phyloP scores from a whole-genome alignment of 2,113 vertebrate species.

The Saguinus imperator region DNA sequence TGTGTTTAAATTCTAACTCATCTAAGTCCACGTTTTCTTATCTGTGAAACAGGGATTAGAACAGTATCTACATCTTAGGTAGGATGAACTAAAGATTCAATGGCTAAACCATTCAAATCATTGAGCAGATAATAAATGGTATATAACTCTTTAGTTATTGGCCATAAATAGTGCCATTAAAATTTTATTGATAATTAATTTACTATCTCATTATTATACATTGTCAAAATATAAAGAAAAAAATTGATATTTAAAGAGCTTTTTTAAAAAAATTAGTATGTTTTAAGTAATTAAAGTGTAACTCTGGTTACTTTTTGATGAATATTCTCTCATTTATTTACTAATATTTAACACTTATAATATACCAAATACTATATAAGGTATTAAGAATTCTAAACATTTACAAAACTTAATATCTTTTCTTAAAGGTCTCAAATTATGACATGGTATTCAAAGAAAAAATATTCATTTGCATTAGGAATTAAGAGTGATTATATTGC shows the following conservation, averaged over 20 bases:
- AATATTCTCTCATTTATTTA: background rate
- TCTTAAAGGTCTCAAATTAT: background rate
- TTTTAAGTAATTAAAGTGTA: background rate
- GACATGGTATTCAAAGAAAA: background rate
- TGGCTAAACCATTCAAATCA: background rate
- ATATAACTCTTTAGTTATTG: background rate
- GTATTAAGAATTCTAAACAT: background rate
- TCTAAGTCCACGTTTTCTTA: background rate
- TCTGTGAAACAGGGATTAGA: background rate
- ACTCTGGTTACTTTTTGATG: background rate
- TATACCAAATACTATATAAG: background rate
- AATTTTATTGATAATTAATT: constrained; percentile 9
- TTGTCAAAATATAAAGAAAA: background rate
- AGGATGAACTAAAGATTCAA: background rate
- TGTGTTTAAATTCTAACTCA: background rate
- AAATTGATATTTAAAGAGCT: background rate
- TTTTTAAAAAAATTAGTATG: background rate
- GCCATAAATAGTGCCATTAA: background rate
- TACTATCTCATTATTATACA: background rate
- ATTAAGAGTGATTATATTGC: background rate
- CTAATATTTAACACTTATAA: background rate
- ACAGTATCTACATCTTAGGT: background rate
- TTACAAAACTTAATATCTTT: background rate
- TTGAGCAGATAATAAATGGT: background rate
- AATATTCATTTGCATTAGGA: background rate